Evolutionary conservation across 2,888 invertebrate genomes (phyloP), one percentile per base, ranked within the genome.

Genomic region (Drosophila hamatofila): DNA sequence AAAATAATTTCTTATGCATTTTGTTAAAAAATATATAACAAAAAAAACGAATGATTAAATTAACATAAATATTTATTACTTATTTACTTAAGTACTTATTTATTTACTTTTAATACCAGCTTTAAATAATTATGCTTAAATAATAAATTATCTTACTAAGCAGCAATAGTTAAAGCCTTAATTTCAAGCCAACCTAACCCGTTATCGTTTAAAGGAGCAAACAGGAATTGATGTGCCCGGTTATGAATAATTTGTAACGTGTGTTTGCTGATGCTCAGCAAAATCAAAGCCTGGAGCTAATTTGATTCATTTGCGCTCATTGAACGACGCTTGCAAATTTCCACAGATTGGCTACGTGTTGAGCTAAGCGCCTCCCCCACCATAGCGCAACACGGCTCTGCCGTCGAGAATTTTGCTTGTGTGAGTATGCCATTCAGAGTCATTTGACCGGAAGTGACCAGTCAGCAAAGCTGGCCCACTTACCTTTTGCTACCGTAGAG

Each of bases 401-500:
- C 35, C 23, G 62, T 51, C 14, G 62, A 61, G 76, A 69, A 76
- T 87, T 80, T 63, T 76, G 81, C 71, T 72, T 74, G 77, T 72
- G 64, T 66, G 82, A 57, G 61, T 46, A 68, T 82, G 72, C 55
- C 75, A 80, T 80, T 84, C 86, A 69, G 57, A 77, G 55, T 58
- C 88, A 84, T 76, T 86, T 88, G 84, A 88, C 89, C 88, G 87
- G 89, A 88, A 88, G 82, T 80, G 88, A 80, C 82, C 88, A 86
- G 82, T 88, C 90, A 84, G 88, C 90, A 90, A 63, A 89, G 84
- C 68, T 82, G 81, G 67, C 49, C 75, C 81, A 79, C 79, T 83
- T 73, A 84, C 87, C 84, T 88, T 72, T 59, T 18, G n/a, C 39
- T 9, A 27, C 39, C 14, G 39, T 48, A 56, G 14, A 35, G n/a